phyloP scores from a whole-genome alignment of 2,113 vertebrate genomes.

The Tiliqua scincoides region DNA sequence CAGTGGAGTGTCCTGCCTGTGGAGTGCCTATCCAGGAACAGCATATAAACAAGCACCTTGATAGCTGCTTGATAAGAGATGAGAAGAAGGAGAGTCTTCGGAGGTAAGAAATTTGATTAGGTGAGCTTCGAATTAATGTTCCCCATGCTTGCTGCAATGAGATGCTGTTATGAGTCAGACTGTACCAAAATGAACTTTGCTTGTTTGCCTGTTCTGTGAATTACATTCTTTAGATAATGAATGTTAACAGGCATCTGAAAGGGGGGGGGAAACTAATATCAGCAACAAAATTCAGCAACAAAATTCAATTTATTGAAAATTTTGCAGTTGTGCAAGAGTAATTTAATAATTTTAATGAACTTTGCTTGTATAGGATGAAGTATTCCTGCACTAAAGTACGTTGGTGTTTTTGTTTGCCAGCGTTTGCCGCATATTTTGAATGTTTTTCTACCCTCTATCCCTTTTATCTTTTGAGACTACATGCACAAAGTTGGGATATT shows the following conservation, averaged over 20 bases:
- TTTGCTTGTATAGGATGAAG: background rate
- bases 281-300: background rate
- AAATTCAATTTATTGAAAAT: background rate
- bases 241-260: background rate
- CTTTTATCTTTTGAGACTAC: background rate
- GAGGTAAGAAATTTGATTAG: conserved; percentile 78
- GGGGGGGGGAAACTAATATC: accelerated
- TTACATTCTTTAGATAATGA: background rate
- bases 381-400: accelerated
- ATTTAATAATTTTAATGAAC: background rate
- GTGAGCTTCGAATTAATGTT: accelerated
- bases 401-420: background rate
- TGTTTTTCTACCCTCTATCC: background rate
- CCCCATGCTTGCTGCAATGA: background rate
- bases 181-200: accelerated
- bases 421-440: conserved; percentile 2
- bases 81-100: conserved; percentile 92
- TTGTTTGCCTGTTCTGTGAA: background rate
- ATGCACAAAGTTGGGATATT: background rate
- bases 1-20: conserved; percentile 95
- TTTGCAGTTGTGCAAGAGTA: background rate
- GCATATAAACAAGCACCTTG: conserved; percentile 91
- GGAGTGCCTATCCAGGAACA: conserved; percentile 80
- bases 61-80: conserved; percentile 84
- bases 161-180: accelerated